These are phyloP conservation scores for Anisognathus igniventris DNA, from an alignment of 2,797 vertebrate species.

Conservation along the genomic window DNA sequence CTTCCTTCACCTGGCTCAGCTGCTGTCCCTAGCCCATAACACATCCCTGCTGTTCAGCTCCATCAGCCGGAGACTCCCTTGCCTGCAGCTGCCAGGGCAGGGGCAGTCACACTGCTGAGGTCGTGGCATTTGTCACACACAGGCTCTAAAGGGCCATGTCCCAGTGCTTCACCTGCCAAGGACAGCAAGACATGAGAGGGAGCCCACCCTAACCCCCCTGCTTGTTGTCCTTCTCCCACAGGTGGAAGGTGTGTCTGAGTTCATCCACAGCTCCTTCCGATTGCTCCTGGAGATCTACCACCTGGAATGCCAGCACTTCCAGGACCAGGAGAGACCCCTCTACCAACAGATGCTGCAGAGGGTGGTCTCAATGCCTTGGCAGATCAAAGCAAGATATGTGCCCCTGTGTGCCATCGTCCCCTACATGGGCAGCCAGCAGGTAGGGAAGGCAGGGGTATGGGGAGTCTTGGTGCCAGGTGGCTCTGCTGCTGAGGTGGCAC, in stretches of 20 bases:
- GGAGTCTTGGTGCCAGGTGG: not conserved
- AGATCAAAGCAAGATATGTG: conserved; percentile 83
- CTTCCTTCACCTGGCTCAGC: not conserved
- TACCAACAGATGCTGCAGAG: conserved; percentile 74
- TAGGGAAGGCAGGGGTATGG: not conserved
- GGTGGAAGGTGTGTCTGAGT: conserved; percentile 84
- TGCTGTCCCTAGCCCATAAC: not conserved
- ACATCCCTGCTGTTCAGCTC: not conserved
- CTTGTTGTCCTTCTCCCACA: not conserved
- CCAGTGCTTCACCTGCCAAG: fast-evolving
- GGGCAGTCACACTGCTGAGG: not conserved
- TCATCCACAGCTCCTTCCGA: conserved; percentile 76
- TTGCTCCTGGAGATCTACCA: conserved; percentile 82
- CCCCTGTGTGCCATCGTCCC: conserved; percentile 82
- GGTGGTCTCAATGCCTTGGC: conserved; percentile 80
- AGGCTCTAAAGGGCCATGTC: not conserved
- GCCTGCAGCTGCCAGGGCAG: not conserved
- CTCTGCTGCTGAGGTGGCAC: not conserved
- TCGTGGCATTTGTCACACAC: fast-evolving
- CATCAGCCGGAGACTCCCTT: not conserved
- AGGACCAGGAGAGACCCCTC: conserved; percentile 70
- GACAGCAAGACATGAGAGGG: not conserved
- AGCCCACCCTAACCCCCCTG: not conserved
- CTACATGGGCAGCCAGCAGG: conserved; percentile 79
- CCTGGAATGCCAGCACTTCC: conserved; percentile 77